A percentile compares a stretch with the other conserved stretches of the same genome.
Conservation (phyloP, 2,797 vertebrate genomes). For the Paratrypauchen microcephalus region DNA sequence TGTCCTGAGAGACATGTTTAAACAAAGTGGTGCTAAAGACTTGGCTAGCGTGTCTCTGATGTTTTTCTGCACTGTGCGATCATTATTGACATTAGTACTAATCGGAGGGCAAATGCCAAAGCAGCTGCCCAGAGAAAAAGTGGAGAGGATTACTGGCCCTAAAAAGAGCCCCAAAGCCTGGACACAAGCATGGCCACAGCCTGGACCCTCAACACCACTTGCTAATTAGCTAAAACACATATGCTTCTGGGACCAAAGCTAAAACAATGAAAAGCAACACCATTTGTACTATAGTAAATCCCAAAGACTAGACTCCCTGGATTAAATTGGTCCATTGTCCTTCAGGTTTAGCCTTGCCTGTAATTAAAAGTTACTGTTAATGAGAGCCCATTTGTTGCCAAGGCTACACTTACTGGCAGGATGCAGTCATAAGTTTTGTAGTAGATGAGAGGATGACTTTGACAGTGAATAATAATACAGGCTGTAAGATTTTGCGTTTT, state of each 20-base stretch:
- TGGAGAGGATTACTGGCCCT: constrained; percentile 56
- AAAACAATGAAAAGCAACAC: constrained; percentile 32
- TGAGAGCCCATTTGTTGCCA: constrained; percentile 18
- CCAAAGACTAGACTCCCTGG: not conserved
- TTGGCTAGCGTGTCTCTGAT: constrained; percentile 53
- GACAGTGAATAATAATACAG: no score
- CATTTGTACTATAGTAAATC: constrained; percentile 12
- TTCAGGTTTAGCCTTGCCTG: constrained; percentile 11
- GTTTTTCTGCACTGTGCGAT: constrained; percentile 62
- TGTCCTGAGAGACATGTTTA: constrained; percentile 55
- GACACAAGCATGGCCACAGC: constrained; percentile 49
- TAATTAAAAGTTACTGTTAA: constrained; percentile 34
- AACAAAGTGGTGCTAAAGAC: constrained; percentile 69
- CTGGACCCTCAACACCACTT: constrained; percentile 41
- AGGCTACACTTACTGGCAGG: not conserved
- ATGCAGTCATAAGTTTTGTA: not conserved
- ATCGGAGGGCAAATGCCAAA: constrained; percentile 66
- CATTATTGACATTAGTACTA: constrained; percentile 72
- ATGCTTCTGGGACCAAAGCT: constrained; percentile 31
- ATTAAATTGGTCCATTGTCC: constrained; percentile 8
- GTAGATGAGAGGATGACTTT: not conserved
- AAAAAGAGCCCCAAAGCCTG: constrained; percentile 48
- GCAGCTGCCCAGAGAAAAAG: constrained; percentile 52
- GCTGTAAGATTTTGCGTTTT: no score
- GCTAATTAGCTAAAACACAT: constrained; percentile 56